Evolutionary conservation across 2,113 vertebrate species (phyloP).

Genomic region (Caloenas nicobarica): DNA sequence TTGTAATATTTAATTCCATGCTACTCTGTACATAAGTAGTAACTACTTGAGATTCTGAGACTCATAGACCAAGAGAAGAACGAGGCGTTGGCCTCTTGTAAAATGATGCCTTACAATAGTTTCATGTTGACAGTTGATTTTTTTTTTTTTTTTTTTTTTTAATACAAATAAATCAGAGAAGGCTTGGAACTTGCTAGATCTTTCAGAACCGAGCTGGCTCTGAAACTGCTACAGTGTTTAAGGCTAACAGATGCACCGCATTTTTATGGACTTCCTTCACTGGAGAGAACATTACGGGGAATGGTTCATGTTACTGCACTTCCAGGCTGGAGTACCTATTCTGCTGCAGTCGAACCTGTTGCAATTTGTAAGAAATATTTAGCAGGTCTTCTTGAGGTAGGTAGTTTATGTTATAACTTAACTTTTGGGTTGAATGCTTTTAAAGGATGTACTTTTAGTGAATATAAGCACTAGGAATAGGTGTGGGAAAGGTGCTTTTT

Average conservation of each 20-base stretch:
- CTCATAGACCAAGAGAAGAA: not conserved
- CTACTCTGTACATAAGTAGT: not conserved
- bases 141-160: not conserved
- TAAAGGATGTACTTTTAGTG: not conserved
- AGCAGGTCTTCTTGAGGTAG: conserved; percentile 89
- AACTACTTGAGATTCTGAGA: not conserved
- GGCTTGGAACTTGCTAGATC: conserved; percentile 80
- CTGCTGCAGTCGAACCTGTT: conserved; percentile 73
- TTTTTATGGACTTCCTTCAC: conserved; percentile 94
- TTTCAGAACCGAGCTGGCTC: conserved; percentile 87
- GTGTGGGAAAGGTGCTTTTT: not conserved
- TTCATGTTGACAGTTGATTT: not conserved
- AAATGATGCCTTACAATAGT: not conserved
- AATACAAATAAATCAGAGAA: conserved; percentile 69
- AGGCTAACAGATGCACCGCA: conserved; percentile 88
- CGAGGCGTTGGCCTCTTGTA: not conserved
- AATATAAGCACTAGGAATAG: not conserved
- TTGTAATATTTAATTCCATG: not conserved
- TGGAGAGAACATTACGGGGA: conserved; percentile 88
- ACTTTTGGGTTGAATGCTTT: not conserved
- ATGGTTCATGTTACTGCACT: conserved; percentile 88
- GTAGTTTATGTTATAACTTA: not conserved
- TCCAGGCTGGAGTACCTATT: conserved; percentile 88
- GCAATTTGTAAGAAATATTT: conserved; percentile 89
- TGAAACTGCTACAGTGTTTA: conserved; percentile 88